Evolutionary conservation across 2,113 vertebrate species (phyloP), one percentile per base, ranked within the genome.

Genomic region (Candoia aspera): DNA sequence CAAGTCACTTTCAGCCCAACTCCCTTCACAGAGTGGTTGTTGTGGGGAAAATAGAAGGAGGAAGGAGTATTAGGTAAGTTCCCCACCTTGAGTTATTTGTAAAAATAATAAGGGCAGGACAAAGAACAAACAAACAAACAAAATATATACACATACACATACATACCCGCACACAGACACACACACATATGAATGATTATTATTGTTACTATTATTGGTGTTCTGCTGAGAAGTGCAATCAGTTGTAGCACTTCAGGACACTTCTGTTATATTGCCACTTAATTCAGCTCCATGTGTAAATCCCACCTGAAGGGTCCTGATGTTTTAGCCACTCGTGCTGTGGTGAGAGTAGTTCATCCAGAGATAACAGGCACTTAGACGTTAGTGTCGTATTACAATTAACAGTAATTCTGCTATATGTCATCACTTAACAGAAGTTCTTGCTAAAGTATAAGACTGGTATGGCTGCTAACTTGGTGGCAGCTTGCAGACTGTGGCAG

Each of bases 351-450:
- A 84, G 95, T 95, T 97, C 93, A 96, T 94, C 95, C 93, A 86
- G 89, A 96, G 94, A 95, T 94, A 95, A 93, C 86, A 92, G 95
- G 88, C 91, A 86, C 86, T 79, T 49, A 26, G 95, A 94, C 91
- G 33, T 93, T 94, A 88, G 26, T 95, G 95, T 97, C 95, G 0
- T n/a, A 1, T 98, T 97, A 95, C 96, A 96, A 84, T 96, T 94
- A 96, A 93, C 94, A 93, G 96, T 91, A 84, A 94, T 95, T 95
- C 96, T 96, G 96, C 93, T 96, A 96, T 95, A 96, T 97, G 97
- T 97, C 97, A 97, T 96, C 97, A 92, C 96, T 95, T 96, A 97
- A 97, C 95, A 97, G 96, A 96, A 94, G 92, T 92, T 95, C 96
- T 85, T 95, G 96, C 91, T 90, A 54, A 96, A 96, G 84, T 91